Base-by-base conservation (phyloP, 2,113 vertebrate genomes). In the Penelope pileata region DNA sequence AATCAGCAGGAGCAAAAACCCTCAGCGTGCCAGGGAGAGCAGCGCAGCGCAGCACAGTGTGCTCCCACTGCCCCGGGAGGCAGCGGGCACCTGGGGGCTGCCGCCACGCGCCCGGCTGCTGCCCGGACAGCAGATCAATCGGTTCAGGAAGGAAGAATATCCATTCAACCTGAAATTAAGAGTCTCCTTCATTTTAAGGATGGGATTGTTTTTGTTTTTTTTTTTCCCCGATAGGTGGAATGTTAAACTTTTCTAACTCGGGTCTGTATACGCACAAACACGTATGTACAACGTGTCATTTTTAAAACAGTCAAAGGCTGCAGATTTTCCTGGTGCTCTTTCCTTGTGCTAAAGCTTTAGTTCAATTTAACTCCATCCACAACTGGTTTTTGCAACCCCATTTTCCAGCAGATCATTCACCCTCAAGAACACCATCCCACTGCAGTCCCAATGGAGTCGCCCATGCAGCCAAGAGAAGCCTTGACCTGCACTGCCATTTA, bases 1-100 rank as follows among this genome's bases (percentile, higher is more conserved):
- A 86, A 84, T 90, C 59, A 87, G 38, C 40, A 94, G 66, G 23
- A 94, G 81, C 16, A 51, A 42, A 85, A 51, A 4, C 34, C 50
- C 29, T 79, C n/a, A 9, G 13, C 2, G 27, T 70, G 56, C n/a
- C 63, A 48, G 1, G 2, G 23, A 83, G 82, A 69, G 73, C 91
- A 9, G 69, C 15, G 8, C 17, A 62, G 45, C 1, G 23, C 32
- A 63, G n/a, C n/a, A n/a, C n/a, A 43, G 42, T 43, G 42, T 43
- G 42, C 10, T 64, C 34, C 63, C 30, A 34, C 2, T 4, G 32
- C 80, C 86, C 47, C 26, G 64, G 90, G 86, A 82, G 66, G 50
- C 9, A 1, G 68, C 54, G 88, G 84, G 54, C 10, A 32, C 45
- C 45, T 36, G 60, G 18, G 38, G 4, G 7, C 67, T 36, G 85